Conservation (phyloP, 2,797 vertebrate genomes). For the Scyliorhinus canicula region DNA sequence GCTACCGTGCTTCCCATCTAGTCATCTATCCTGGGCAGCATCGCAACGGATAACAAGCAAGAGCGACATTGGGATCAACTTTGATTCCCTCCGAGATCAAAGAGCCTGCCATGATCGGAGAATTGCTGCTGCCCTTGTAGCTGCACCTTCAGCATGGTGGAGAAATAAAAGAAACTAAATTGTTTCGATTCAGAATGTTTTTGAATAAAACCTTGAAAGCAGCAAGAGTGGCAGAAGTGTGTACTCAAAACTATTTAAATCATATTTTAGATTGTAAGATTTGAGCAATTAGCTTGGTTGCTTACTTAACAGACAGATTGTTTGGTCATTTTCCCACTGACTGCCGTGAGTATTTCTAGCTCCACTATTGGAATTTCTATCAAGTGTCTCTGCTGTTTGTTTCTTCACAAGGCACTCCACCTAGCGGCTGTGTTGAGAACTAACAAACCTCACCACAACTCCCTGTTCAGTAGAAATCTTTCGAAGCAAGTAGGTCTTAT, state of each 20-base stretch:
- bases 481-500: neutral
- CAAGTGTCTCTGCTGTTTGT: neutral
- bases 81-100: neutral
- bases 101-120: neutral
- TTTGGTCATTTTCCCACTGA: neutral
- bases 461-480: neutral
- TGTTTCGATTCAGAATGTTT: neutral
- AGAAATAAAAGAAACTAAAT: neutral
- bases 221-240: neutral
- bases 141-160: neutral
- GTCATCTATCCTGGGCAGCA: neutral
- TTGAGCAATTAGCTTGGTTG: neutral
- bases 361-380: neutral
- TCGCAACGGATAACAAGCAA: neutral
- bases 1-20: no score
- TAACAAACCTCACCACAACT: no score
- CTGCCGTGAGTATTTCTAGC: neutral
- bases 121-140: neutral
- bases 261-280: neutral
- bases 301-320: neutral
- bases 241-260: neutral
- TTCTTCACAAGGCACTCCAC: constrained; percentile 14
- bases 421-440: neutral
- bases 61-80: neutral
- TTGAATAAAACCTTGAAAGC: neutral